These are phyloP conservation scores for Sarcophaga variegata DNA, from an alignment of 2,888 invertebrate species.

Conservation along the genomic window DNA sequence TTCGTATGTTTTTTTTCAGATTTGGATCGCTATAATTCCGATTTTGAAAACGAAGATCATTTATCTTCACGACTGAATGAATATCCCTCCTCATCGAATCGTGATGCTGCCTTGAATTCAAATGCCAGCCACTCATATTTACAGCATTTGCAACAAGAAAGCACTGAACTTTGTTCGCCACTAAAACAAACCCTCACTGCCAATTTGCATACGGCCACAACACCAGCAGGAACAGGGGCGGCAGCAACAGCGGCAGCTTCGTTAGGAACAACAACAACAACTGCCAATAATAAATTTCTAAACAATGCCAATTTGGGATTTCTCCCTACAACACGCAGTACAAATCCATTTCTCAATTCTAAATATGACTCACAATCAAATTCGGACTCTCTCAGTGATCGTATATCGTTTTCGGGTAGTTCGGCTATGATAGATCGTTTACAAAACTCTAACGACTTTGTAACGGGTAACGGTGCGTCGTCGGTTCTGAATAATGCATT, in stretches of 20 bases:
- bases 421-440: slow-evolving; percentile 75
- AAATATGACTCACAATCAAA: slow-evolving; percentile 77
- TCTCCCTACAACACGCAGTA: slow-evolving; percentile 74
- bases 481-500: slow-evolving; percentile 74
- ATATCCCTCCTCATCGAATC: slow-evolving; percentile 79
- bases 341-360: slow-evolving; percentile 79
- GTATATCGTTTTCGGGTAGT: slow-evolving; percentile 76
- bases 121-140: slow-evolving; percentile 72
- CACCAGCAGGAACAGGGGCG: slow-evolving; percentile 62
- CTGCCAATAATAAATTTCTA: slow-evolving; percentile 64
- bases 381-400: slow-evolving; percentile 73
- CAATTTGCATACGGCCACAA: slow-evolving; percentile 55
- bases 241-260: slow-evolving; percentile 62
- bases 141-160: slow-evolving; percentile 72
- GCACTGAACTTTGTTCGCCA: slow-evolving; percentile 78
- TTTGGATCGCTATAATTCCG: slow-evolving; percentile 88
- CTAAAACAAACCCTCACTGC: slow-evolving; percentile 71
- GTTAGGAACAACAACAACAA: slow-evolving; percentile 60
- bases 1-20: slow-evolving; percentile 68
- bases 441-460: slow-evolving; percentile 69
- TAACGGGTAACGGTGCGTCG: slow-evolving; percentile 67
- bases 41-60: slow-evolving; percentile 86
- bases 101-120: slow-evolving; percentile 48
- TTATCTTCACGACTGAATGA: slow-evolving; percentile 79
- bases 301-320: slow-evolving; percentile 68